A percentile compares a stretch with the other conserved stretches of the same genome.
phyloP scores from a whole-genome alignment of 2,113 vertebrate species.

The Columbina picui region DNA sequence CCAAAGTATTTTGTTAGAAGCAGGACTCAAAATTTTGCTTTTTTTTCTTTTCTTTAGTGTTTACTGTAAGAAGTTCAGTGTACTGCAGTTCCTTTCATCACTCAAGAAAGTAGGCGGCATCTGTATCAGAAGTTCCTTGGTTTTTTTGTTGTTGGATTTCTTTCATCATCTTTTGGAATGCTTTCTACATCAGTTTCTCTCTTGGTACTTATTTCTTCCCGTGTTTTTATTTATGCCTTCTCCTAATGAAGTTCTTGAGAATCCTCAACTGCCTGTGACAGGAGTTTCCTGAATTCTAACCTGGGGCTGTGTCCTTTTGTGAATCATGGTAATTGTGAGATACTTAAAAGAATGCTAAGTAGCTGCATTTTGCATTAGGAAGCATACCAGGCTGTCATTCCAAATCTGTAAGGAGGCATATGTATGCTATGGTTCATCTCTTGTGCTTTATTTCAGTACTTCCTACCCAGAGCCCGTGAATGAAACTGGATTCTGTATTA shows the following conservation, averaged over 20 bases:
- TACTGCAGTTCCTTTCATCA: neutral
- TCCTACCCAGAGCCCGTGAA: neutral
- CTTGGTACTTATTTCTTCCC: neutral
- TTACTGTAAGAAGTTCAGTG: neutral
- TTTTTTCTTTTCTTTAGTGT: neutral
- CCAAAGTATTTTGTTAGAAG: neutral
- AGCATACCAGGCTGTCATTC: neutral
- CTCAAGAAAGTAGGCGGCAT: fast-evolving
- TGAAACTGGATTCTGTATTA: neutral
- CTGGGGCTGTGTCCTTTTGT: neutral
- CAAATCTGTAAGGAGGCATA: neutral
- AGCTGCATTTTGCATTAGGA: conserved; percentile 7
- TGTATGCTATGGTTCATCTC: neutral
- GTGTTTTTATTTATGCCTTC: neutral
- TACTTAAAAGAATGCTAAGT: neutral
- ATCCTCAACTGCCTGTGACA: neutral
- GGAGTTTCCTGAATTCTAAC: neutral
- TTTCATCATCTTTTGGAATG: neutral
- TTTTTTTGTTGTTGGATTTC: neutral
- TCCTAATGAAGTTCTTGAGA: neutral
- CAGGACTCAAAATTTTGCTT: neutral
- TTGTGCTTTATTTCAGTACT: neutral
- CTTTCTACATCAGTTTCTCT: neutral
- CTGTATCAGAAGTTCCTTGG: neutral
- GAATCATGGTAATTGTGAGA: neutral